A percentile compares a stretch with the other conserved stretches of the same genome.
Conservation (phyloP, 2,888 invertebrate genomes). For the Ligdia adustata region DNA sequence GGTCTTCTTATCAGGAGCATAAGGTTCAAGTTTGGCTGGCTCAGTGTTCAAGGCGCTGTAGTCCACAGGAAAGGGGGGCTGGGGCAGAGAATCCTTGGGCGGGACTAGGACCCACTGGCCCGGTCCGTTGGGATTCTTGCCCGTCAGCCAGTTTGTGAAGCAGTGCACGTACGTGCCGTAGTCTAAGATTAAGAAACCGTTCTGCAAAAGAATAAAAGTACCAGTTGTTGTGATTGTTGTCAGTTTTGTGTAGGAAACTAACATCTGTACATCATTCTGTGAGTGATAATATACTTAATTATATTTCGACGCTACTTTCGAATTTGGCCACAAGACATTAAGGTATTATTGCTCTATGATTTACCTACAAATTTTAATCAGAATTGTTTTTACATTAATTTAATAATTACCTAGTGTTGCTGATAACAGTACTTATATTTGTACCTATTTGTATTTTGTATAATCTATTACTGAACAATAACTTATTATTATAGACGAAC, state of each 20-base stretch:
- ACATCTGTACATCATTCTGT: too few species aligned
- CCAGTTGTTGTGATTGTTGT: too few species aligned
- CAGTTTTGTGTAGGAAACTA: too few species aligned
- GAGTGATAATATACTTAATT: too few species aligned
- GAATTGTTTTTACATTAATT: too few species aligned
- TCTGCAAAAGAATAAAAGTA: constrained; percentile 79
- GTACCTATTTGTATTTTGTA: too few species aligned
- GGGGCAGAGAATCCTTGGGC: constrained; percentile 78
- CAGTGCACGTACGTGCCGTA: constrained; percentile 88
- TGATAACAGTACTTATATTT: too few species aligned
- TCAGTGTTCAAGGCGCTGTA: constrained; percentile 90
- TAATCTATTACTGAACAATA: not conserved
- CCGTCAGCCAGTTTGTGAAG: constrained; percentile 90
- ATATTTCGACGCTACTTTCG: too few species aligned
- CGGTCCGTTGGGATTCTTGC: constrained; percentile 89
- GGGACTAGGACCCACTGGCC: constrained; percentile 89
- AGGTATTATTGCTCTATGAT: too few species aligned
- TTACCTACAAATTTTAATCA: too few species aligned
- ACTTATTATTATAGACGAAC: not conserved
- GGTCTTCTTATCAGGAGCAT: constrained; percentile 87
- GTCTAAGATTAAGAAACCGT: constrained; percentile 87
- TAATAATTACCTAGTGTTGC: too few species aligned
- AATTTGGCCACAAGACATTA: too few species aligned
- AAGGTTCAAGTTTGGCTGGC: constrained; percentile 88
- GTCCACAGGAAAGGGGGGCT: constrained; percentile 88